Evolutionary conservation across 2,888 invertebrate genomes (phyloP), one percentile per base, ranked within the genome.

Genomic region (Melieria picta): DNA sequence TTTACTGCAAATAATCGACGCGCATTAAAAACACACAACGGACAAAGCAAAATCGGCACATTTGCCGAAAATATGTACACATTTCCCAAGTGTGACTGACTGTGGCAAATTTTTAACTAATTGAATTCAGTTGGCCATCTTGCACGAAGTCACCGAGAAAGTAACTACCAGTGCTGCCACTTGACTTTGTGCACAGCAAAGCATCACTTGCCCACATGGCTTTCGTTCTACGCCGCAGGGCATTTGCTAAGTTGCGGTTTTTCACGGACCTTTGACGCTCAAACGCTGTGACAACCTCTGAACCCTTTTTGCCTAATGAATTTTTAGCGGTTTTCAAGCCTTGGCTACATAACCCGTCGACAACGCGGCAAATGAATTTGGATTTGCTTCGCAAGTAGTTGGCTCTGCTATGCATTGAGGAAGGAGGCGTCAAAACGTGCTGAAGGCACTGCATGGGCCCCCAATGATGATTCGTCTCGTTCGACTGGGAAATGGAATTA

Each of bases 1-100:
- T 81, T 67, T 81, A 80, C 81, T 80, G 82, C 81, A 81, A 81
- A 82, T 81, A 81, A 81, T 80, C 76, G 81, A 77, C 74, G 77
- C 78, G 77, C 80, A 81, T 80, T 81, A 78, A 80, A 78, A 65
- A 43, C 30, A 30, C 30, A 30, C 30, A 30, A 2, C 30, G 30
- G 30, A 30, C 30, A 30, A 30, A 30, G 30, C 55, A 30, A 60
- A 61, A 67, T 61, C 45, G 7, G 16, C 13, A 43, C 46, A 10
- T 11, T 50, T 52, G 58, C 11, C 43, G 10, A 43, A 30, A 42
- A 30, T 30, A 9, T 58, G 58, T 13, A n/a, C 16, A 56, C 30
- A 30, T 30, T 30, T 30, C 30, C 30, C 30, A 30, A 30, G 30
- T 30, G 30, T 30, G 30, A 30, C 30, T 30, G 30, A 13, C 55